phyloP scores from a whole-genome alignment of 1,140 invertebrate genomes.

The Maconellicoccus hirsutus region DNA sequence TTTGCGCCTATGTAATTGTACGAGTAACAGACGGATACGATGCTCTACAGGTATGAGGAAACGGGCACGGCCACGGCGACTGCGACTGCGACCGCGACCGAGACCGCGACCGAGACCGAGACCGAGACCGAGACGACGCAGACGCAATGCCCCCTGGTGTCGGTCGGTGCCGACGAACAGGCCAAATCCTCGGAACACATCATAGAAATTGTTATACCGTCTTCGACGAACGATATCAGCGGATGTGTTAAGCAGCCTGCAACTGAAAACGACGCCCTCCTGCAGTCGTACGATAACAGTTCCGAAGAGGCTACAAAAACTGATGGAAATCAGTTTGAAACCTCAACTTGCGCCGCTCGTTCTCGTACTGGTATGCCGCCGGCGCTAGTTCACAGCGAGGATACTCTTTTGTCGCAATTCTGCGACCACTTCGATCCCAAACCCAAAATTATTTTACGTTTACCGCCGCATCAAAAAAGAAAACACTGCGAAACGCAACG shows the following conservation, averaged over 20 bases:
- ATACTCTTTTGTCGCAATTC: not conserved
- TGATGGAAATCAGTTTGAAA: not conserved
- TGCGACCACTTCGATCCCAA: not conserved
- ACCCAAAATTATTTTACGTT: not conserved
- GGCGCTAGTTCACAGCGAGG: not conserved
- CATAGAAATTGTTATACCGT: slow-evolving; percentile 4
- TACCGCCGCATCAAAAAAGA: not conserved
- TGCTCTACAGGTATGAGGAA: no score
- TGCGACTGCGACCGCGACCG: no score
- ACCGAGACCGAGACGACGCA: no score
- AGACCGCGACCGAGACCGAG: no score
- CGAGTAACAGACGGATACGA: no score
- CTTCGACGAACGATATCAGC: not conserved
- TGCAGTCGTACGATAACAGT: not conserved
- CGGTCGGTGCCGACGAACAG: not conserved
- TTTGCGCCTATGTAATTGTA: no score
- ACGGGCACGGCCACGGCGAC: no score
- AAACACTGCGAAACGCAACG: not conserved
- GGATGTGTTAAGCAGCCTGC: not conserved
- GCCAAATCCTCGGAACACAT: not conserved
- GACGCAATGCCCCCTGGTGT: not conserved
- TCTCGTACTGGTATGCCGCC: not conserved
- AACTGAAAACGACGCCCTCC: not conserved
- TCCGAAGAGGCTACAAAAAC: not conserved
- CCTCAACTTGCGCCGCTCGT: no score